These are phyloP conservation scores for Bombus affinis DNA, from an alignment of 1,140 invertebrate species.

Conservation along the genomic window DNA sequence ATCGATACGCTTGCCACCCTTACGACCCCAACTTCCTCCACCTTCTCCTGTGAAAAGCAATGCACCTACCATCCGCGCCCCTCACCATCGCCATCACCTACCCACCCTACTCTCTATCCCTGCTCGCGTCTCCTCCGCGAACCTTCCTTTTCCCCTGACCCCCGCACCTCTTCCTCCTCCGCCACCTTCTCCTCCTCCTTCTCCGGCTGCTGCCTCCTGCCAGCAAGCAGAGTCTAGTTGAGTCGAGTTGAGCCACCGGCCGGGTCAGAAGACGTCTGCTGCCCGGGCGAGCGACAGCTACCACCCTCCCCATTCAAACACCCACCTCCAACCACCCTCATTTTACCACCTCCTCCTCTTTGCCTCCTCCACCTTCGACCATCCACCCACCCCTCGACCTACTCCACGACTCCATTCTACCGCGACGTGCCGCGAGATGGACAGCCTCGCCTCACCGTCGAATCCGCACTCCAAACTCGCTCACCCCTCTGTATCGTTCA, in stretches of 20 bases:
- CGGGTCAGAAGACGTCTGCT: slow-evolving; percentile 83
- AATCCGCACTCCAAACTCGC: slow-evolving; percentile 63
- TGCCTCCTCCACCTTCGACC: slow-evolving; percentile 64
- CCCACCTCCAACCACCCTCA: slow-evolving; percentile 62
- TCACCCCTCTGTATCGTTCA: slow-evolving; percentile 50
- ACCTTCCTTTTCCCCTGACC: slow-evolving; percentile 54
- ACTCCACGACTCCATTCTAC: slow-evolving; percentile 76
- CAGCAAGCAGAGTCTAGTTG: slow-evolving; percentile 76
- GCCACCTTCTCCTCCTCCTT: slow-evolving; percentile 55
- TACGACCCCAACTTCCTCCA: slow-evolving; percentile 72
- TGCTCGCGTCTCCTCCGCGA: slow-evolving; percentile 52
- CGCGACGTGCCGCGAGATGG: slow-evolving; percentile 77
- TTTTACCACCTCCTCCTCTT: slow-evolving; percentile 64
- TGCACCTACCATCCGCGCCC: slow-evolving; percentile 68
- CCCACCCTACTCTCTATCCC: slow-evolving; percentile 61
- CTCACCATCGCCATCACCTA: slow-evolving; percentile 51
- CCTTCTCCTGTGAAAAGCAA: slow-evolving; percentile 72
- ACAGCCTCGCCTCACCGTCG: slow-evolving; percentile 72
- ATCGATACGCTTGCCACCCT: slow-evolving; percentile 81
- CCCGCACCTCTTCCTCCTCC: slow-evolving; percentile 66
- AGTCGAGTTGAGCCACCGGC: slow-evolving; percentile 80
- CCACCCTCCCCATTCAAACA: slow-evolving; percentile 71
- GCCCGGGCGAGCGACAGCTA: slow-evolving; percentile 83
- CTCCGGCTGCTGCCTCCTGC: slow-evolving; percentile 68
- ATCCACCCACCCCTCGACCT: slow-evolving; percentile 64